Base-by-base conservation (phyloP, 2,888 invertebrate genomes). In the Idaea biselata region DNA sequence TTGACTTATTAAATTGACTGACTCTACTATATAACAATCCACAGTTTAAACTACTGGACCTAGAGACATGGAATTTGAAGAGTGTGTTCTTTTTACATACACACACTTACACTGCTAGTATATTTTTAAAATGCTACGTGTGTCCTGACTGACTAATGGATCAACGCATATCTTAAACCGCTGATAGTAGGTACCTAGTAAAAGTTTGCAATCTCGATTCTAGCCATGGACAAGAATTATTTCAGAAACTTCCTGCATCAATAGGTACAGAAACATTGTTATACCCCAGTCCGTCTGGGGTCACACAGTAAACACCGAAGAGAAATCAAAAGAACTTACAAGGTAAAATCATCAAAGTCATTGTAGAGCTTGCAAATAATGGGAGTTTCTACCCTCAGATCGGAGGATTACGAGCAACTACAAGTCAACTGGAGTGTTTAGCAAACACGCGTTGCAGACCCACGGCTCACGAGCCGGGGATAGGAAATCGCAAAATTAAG, bases 341-440 rank as follows among this genome's bases (percentile, higher is more conserved):
- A 55, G 55, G 54, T 17, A 18, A 62, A 57, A 55, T 60, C 57
- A 62, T 32, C 55, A 44, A 33, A 44, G 54, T 32, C 57, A 60
- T 18, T 57, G 8, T 59, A 62, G 61, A 63, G 58, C 63, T 60
- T 18, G 55, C 44, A 61, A 57, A 63, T 63, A 65, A 65, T 56
- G 11, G 59, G 16, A 62, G 18, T 44, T 63, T 63, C 63, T 61
- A 64, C 68, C 68, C 63, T 59, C 53, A 58, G 61, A 69, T 67
- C 55, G 61, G 16, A 59, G 68, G 71, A 70, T 72, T 72, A 73
- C 66, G 70, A 70, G 73, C 74, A 67, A 68, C 76, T 79, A 87
- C 86, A 83, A 82, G 81, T 73, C 75, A 70, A 74, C 67, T 87
- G 78, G 76, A 89, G 89, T 78, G 86, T 73, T 80, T 71, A 62